phyloP scores from a whole-genome alignment of 2,888 invertebrate species.

The Lasioglossum morio region DNA sequence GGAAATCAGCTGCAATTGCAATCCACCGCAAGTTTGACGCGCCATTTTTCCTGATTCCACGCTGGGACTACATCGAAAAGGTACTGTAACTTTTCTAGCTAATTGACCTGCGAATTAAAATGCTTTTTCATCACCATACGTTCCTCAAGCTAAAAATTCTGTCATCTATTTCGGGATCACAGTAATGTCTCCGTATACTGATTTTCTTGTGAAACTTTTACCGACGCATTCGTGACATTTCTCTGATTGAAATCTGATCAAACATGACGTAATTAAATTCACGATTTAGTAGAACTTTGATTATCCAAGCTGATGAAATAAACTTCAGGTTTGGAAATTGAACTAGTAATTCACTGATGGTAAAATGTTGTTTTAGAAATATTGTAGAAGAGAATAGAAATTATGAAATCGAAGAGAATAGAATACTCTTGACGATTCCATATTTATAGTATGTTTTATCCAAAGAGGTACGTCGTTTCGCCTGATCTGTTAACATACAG shows the following conservation, averaged over 20 bases:
- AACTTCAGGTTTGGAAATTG: no score
- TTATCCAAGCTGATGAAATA: no score
- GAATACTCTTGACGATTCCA: background rate
- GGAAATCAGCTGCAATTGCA: slow-evolving; percentile 13
- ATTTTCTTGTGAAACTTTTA: background rate
- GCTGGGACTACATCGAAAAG: background rate
- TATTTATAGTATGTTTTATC: background rate
- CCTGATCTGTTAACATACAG: background rate
- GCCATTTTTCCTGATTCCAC: background rate
- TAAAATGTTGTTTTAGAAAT: background rate
- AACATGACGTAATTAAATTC: background rate
- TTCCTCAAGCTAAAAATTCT: no score
- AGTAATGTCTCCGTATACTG: background rate
- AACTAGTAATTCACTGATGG: background rate
- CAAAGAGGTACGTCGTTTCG: background rate
- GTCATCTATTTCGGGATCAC: background rate
- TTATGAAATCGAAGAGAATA: no score
- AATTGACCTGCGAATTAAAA: background rate
- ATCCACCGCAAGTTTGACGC: slow-evolving; percentile 19
- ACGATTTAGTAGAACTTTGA: background rate
- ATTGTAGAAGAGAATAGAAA: background rate
- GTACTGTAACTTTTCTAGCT: background rate
- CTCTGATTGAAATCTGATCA: no score
- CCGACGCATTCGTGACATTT: no score
- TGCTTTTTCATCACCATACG: background rate